These are phyloP conservation scores for Alectura lathami DNA, from an alignment of 2,113 vertebrate species.

Conservation along the genomic window DNA sequence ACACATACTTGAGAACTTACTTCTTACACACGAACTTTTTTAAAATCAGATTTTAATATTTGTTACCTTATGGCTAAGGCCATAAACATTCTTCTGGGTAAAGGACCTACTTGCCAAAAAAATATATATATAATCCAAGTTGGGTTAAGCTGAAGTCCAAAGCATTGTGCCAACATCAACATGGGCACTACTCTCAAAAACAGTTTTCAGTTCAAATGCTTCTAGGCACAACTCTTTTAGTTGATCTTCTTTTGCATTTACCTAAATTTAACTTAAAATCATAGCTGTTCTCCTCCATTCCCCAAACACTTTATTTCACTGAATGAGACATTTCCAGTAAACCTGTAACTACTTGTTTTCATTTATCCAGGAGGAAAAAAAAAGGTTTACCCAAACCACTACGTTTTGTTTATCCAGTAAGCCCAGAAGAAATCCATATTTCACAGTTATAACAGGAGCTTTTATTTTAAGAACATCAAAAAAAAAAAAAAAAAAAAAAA, in stretches of 20 bases:
- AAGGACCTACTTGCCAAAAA: background rate
- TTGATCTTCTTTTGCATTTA: background rate
- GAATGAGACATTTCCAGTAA: background rate
- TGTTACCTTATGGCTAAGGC: background rate
- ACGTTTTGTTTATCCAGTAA: background rate
- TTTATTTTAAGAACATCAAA: background rate
- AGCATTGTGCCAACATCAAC: background rate
- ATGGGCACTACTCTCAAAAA: background rate
- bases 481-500: background rate
- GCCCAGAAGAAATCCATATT: background rate
- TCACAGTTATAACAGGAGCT: background rate
- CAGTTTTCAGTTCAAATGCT: background rate
- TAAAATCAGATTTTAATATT: background rate
- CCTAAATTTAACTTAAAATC: background rate
- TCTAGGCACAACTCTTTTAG: background rate
- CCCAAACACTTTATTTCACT: background rate
- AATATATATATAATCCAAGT: background rate
- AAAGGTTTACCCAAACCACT: background rate
- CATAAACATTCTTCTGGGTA: background rate
- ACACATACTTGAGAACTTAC: background rate
- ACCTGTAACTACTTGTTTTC: background rate
- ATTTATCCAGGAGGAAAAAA: background rate
- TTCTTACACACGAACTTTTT: background rate
- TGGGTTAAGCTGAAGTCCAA: background rate
- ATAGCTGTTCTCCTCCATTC: background rate